These are phyloP conservation scores for Sitta carolinensis DNA, from an alignment of 2,797 vertebrate genomes.

Conservation along the genomic window DNA sequence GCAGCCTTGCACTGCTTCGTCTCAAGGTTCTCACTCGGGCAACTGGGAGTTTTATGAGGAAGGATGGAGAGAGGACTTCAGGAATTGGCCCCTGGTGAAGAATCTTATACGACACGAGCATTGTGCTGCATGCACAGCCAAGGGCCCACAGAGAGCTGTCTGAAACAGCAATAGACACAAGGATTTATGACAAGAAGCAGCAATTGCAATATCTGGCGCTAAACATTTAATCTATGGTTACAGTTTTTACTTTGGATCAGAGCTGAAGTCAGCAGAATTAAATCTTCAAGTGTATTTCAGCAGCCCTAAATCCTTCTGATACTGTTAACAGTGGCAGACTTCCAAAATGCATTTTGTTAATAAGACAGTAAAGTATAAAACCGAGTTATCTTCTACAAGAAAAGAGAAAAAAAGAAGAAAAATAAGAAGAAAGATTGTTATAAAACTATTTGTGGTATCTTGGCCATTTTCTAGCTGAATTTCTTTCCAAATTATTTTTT, in stretches of 20 bases:
- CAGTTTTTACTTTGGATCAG: constrained; percentile 78
- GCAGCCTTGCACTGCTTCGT: constrained; percentile 32
- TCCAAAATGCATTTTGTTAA: constrained; percentile 82
- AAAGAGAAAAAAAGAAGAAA: constrained; percentile 6
- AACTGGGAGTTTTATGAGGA: constrained; percentile 51
- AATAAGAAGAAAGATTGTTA: constrained; percentile 48
- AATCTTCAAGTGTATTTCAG: constrained; percentile 81
- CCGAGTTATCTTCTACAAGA: constrained; percentile 75
- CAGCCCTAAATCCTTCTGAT: constrained; percentile 81
- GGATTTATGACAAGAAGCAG: constrained; percentile 78
- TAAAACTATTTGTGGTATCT: constrained; percentile 63
- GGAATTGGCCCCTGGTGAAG: constrained; percentile 67
- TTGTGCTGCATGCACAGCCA: constrained; percentile 65
- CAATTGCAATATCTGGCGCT: constrained; percentile 77
- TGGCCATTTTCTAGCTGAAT: constrained; percentile 55
- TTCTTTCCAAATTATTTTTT: constrained; percentile 69
- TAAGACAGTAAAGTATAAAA: constrained; percentile 83
- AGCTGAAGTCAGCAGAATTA: constrained; percentile 84
- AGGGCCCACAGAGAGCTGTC: constrained; percentile 74
- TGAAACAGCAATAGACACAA: constrained; percentile 76
- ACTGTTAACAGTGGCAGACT: constrained; percentile 80
- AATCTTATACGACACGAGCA: constrained; percentile 55
- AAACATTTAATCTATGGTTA: constrained; percentile 83
- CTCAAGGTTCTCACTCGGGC: constrained; percentile 51
- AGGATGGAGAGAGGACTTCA: constrained; percentile 54